Conservation (phyloP, 2,797 vertebrate genomes). For the Picus viridis region DNA sequence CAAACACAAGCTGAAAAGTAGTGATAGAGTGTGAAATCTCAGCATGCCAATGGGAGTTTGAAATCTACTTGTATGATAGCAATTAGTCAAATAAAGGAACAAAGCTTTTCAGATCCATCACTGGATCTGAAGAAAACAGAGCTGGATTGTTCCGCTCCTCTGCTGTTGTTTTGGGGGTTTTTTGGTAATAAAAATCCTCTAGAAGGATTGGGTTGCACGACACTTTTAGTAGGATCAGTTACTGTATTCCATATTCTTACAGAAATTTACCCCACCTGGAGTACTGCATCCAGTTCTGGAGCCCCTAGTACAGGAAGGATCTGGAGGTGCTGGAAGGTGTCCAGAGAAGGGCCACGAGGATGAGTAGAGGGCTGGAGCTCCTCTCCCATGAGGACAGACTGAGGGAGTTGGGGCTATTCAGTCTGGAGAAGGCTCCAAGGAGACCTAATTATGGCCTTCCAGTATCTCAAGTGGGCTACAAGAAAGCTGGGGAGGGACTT, state of each 20-base stretch:
- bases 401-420: too few species aligned
- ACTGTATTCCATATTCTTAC: slow-evolving; percentile 1
- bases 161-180: background rate
- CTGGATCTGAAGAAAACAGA: background rate
- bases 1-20: slow-evolving; percentile 18
- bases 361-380: too few species aligned
- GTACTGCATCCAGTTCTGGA: too few species aligned
- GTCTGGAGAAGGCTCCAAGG: too few species aligned
- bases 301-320: too few species aligned
- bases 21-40: background rate
- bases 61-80: background rate
- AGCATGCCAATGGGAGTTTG: background rate
- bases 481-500: too few species aligned
- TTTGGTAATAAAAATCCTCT: background rate
- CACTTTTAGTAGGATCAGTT: background rate
- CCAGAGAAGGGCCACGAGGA: too few species aligned
- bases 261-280: background rate
- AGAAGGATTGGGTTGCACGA: background rate
- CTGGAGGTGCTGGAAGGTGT: too few species aligned
- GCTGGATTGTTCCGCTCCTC: background rate
- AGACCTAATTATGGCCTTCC: too few species aligned
- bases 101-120: background rate
- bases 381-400: too few species aligned
- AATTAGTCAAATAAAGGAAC: slow-evolving; percentile 4
- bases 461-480: too few species aligned